Conservation (phyloP, 2,797 vertebrate genomes). For the Lepilemur ruficaudatus region DNA sequence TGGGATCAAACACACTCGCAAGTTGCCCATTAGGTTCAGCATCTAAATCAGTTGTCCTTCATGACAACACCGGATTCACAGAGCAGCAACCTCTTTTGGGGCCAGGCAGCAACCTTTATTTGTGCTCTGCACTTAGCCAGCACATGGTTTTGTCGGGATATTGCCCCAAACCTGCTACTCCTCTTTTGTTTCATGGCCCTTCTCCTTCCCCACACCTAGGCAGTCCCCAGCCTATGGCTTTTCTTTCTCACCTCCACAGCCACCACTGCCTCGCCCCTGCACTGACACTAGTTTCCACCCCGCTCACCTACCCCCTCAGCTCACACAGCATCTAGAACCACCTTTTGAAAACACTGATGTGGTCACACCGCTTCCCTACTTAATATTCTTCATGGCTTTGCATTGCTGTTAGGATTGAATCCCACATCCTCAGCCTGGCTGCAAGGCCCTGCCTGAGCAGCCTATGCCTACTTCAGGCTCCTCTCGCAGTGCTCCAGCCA, state of each 20-base stretch:
- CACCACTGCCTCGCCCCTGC: not conserved
- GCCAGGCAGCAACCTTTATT: not conserved
- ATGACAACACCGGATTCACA: not conserved
- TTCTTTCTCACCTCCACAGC: not conserved
- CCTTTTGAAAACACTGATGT: not conserved
- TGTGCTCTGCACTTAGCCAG: not conserved
- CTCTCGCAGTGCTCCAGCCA: not conserved
- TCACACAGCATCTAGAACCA: not conserved
- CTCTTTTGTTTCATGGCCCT: not conserved
- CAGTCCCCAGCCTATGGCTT: not conserved
- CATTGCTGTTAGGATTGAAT: not conserved
- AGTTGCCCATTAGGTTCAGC: not conserved
- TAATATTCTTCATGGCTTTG: not conserved
- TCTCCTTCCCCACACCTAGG: not conserved
- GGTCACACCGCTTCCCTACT: not conserved
- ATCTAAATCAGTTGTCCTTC: not conserved
- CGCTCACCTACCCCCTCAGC: not conserved
- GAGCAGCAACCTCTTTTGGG: not conserved
- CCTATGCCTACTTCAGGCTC: not conserved
- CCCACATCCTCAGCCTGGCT: not conserved
- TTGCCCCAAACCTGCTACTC: not conserved
- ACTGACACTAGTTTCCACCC: not conserved
- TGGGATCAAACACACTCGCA: not conserved
- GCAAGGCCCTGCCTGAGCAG: not conserved
- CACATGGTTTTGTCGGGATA: not conserved